These are phyloP conservation scores for Phoeniculus purpureus DNA, from an alignment of 2,797 vertebrate genomes.

Conservation along the genomic window DNA sequence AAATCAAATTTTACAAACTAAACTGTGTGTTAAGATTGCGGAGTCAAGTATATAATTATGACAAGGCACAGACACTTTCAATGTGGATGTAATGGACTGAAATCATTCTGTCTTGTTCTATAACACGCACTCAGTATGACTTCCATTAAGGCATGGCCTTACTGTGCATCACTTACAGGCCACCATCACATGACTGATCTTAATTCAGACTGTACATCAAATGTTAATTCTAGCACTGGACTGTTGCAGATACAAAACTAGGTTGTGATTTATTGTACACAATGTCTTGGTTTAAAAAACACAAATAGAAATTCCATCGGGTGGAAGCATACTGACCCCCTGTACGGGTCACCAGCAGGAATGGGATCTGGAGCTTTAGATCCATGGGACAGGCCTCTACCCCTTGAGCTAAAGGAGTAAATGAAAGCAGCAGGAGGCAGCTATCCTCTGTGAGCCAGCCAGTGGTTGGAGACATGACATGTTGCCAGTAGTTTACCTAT, in stretches of 20 bases:
- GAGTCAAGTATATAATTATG: not conserved
- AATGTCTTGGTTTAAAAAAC: conserved; percentile 63
- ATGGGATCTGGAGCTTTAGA: conserved; percentile 73
- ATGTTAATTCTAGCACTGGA: conserved; percentile 19
- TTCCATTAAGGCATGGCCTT: not conserved
- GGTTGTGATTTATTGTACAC: conserved; percentile 55
- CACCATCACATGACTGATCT: not conserved
- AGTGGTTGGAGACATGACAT: conserved; percentile 75
- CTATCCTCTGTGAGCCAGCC: conserved; percentile 74
- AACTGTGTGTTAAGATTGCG: not conserved
- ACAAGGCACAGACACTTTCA: not conserved
- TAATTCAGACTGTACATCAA: not conserved
- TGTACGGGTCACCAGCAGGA: conserved; percentile 71
- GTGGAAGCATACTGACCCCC: conserved; percentile 75
- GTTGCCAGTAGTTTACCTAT: conserved; percentile 75
- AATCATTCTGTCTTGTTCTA: not conserved
- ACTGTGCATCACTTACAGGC: not conserved
- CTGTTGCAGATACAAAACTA: not conserved
- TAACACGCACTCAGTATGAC: not conserved
- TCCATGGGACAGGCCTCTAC: conserved; percentile 71
- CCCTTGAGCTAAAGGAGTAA: conserved; percentile 75
- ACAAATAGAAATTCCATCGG: conserved; percentile 73
- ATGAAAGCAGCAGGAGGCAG: conserved; percentile 75
- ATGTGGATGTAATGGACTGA: not conserved
- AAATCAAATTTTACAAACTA: not conserved